A percentile compares a stretch with the other conserved stretches of the same genome.
phyloP scores from a whole-genome alignment of 2,113 vertebrate genomes.

The Spea bombifrons region DNA sequence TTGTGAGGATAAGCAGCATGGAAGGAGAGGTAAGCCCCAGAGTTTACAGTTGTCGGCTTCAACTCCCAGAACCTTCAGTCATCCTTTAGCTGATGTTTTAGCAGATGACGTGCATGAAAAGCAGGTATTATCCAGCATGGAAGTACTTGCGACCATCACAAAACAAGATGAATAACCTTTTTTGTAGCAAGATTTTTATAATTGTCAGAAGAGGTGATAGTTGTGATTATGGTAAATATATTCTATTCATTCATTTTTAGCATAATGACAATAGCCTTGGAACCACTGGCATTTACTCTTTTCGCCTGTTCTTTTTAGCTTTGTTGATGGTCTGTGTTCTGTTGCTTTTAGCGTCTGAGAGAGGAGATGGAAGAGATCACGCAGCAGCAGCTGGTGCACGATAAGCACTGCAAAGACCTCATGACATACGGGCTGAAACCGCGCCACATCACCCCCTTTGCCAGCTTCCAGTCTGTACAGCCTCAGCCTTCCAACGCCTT shows the following conservation, averaged over 20 bases:
- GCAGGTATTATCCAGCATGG: no score
- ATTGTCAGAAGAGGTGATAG: no score
- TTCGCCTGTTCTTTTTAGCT: background rate
- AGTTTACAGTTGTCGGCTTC: background rate
- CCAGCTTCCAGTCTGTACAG: conserved; percentile 93
- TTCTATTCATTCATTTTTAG: no score
- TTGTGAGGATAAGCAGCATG: conserved; percentile 98
- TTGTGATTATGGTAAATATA: no score
- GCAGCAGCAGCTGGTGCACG: conserved; percentile 95
- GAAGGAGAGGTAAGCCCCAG: conserved; percentile 88
- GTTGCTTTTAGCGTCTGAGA: conserved; percentile 77
- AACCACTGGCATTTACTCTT: no score
- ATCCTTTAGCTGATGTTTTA: no score
- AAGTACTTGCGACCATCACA: no score
- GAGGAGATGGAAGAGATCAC: conserved; percentile 99
- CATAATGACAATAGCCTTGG: no score
- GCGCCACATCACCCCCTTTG: conserved; percentile 94
- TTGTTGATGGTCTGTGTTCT: no score
- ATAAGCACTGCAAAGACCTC: conserved; percentile 95
- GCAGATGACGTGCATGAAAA: no score
- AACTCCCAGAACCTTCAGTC: background rate
- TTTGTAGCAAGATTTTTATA: no score
- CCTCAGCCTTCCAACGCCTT: conserved; percentile 92
- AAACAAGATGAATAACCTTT: no score
- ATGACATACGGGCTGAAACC: conserved; percentile 94